Evolutionary conservation across 2,888 invertebrate species (phyloP), one percentile per base, ranked within the genome.

Genomic region (Sphaerophoria rueppellii): DNA sequence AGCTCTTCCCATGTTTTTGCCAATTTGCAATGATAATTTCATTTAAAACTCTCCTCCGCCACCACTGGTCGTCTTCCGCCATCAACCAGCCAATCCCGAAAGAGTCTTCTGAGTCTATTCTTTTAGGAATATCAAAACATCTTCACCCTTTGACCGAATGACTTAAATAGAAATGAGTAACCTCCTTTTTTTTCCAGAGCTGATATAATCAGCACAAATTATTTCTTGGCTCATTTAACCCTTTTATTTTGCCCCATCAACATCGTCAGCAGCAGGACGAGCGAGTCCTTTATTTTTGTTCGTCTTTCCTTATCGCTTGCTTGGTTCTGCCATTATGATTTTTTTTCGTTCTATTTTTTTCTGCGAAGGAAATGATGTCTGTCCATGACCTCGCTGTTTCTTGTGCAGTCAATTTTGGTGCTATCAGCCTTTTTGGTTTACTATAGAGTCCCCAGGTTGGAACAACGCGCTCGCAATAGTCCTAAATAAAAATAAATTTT

Each of bases 221-320:
- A 86, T 86, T 86, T 86, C 76, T 86, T 86, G 77, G 73, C 86
- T 86, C 86, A 86, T 86, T 86, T 82, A 86, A 86, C 82, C 86
- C 86, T 78, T 86, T 86, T 86, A 85, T 81, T 81, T 76, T 35
- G 73, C 16, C 73, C 73, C 24, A 76, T 80, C 85, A 80, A 80
- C 80, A 72, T 48, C 48, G 12, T 48, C 48, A 52, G 16, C 52
- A 52, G 16, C 52, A 52, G 52, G 50, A 7, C 11, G 16, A 14
- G 40, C 35, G 35, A 48, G 76, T 60, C 43, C 12, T 35, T 60
- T n/a, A n/a, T 43, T 35, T 34, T 24, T 37, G 12, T 35, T 16
- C 43, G 12, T 57, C 50, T 37, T 73, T 76, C 67, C 67, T 72
- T 67, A 72, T 72, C 72, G 35, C 61, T 73, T 73, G 65, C 12